phyloP scores from a whole-genome alignment of 2,888 invertebrate genomes.

The Epinotia bilunana region DNA sequence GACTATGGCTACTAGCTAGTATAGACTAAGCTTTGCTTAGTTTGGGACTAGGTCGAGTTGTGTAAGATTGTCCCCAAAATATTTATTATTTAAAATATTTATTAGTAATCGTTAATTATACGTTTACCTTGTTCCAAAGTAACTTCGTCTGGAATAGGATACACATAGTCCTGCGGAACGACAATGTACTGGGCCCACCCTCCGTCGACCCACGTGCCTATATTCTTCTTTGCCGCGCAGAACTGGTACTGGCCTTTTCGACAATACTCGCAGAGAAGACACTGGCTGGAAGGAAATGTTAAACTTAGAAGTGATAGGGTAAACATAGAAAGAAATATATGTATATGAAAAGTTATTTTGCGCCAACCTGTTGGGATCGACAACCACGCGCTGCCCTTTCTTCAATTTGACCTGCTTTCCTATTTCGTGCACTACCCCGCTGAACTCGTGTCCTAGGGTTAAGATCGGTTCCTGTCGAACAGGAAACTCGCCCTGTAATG shows the following conservation, averaged over 20 bases:
- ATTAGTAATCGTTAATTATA: not conserved
- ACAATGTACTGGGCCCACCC: constrained; percentile 84
- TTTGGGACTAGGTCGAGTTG: no score
- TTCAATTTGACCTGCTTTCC: constrained; percentile 77
- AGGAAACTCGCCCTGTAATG: constrained; percentile 81
- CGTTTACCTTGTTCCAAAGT: constrained; percentile 72
- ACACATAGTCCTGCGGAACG: constrained; percentile 79
- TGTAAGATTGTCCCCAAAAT: no score
- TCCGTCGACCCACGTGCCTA: constrained; percentile 83
- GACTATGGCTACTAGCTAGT: no score
- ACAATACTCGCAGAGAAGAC: constrained; percentile 79
- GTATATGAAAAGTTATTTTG: no score
- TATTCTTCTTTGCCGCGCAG: constrained; percentile 80
- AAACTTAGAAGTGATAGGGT: not conserved
- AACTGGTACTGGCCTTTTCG: constrained; percentile 81
- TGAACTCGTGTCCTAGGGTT: constrained; percentile 85
- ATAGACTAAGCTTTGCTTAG: no score
- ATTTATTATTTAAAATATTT: no score
- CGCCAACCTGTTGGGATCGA: constrained; percentile 82
- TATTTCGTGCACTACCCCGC: constrained; percentile 78
- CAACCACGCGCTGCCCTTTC: constrained; percentile 81
- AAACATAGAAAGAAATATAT: no score
- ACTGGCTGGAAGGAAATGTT: constrained; percentile 66
- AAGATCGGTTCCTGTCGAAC: constrained; percentile 70
- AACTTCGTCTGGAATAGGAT: constrained; percentile 67